Evolutionary conservation across 2,797 vertebrate species (phyloP).

Genomic region (Acanthornis magna): DNA sequence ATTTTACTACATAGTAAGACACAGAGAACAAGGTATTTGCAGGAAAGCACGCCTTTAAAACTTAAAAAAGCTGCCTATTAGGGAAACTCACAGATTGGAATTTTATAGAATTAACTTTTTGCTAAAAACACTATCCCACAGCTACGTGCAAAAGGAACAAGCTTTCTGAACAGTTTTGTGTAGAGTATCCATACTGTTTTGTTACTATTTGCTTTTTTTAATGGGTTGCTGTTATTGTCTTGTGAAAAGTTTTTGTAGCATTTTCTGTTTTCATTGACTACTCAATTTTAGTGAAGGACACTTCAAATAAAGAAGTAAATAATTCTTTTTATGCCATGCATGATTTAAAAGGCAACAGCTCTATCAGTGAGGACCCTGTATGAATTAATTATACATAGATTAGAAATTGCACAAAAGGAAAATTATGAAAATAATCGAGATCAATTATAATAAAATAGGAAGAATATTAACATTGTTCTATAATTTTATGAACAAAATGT

Average conservation of each 20-base stretch:
- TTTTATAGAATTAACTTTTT: neutral
- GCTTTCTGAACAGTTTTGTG: neutral
- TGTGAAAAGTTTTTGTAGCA: neutral
- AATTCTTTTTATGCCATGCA: neutral
- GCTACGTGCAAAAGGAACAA: neutral
- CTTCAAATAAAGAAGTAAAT: neutral
- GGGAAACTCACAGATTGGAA: neutral
- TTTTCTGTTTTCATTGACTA: neutral
- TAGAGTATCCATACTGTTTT: neutral
- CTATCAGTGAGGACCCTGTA: neutral
- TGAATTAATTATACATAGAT: neutral
- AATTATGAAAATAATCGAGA: neutral
- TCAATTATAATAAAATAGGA: neutral
- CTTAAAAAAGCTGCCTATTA: neutral
- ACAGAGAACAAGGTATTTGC: neutral
- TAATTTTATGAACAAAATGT: neutral
- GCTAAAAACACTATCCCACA: neutral
- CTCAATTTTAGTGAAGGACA: neutral
- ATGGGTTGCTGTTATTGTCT: neutral
- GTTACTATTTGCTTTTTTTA: neutral
- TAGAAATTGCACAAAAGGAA: neutral
- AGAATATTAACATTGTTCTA: neutral
- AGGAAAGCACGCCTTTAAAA: neutral
- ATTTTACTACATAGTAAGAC: neutral
- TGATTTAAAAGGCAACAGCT: neutral